Evolutionary conservation across 2,797 vertebrate species (phyloP), one percentile per base, ranked within the genome.

Genomic region (Lateolabrax maculatus): DNA sequence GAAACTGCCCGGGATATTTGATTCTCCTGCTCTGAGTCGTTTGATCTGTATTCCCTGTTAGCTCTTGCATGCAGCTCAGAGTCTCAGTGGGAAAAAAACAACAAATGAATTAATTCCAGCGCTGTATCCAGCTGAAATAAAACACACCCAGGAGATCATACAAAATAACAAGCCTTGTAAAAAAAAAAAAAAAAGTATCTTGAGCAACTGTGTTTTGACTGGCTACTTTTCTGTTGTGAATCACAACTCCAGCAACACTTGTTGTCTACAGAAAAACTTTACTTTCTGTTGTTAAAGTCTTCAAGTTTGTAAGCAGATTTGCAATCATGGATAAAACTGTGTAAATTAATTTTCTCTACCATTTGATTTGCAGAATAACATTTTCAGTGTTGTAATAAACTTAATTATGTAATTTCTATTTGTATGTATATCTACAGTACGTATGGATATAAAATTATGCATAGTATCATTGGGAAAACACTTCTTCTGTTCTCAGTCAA

Each of bases 41-140:
- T 90, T 90, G 80, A 90, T 90, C 88, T 81, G 58, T 70, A 49
- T 82, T 81, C 74, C 43, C 69, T 65, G 37, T 72, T 80, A 65
- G 71, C n/a, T 70, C 75, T 71, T 21, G 48, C 64, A 78, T 86
- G 77, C 65, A 65, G 52, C 51, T 19, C 11, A 11, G 63, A 62
- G 21, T 80, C 56, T 64, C 73, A 58, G 43, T 83, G 71, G 60
- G 75, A 41, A 56, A 79, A 85, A 39, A 86, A 83, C 60, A 91
- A 88, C 83, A 90, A 83, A 75, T 84, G 31, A 89, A 90, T 85
- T 83, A 83, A 88, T 83, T 84, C 61, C 75, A 80, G 68, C 11
- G 52, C 41, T 53, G 46, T 51, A 4, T 85, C 78, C 88, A 58
- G 72, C 78, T 76, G 55, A 84, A 89, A 87, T 84, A 65, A 83